Evolutionary conservation across 2,888 invertebrate genomes (phyloP), one percentile per base, ranked within the genome.

Genomic region (Pristionchus mayeri): DNA sequence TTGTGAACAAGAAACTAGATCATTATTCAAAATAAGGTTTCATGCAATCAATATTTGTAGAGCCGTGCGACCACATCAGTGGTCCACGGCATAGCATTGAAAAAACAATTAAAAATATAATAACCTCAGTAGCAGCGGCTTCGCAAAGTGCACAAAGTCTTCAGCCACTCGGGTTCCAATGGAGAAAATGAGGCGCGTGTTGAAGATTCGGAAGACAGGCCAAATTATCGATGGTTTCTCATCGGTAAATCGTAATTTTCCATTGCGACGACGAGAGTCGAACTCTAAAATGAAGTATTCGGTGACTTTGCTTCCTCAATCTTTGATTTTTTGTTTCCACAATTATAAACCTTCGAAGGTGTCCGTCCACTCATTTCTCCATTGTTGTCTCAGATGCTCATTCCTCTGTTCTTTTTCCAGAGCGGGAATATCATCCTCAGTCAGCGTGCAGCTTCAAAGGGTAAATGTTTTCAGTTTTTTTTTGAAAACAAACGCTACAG

Each of bases 91-190:
- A 9, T 13, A 6, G 6, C 7, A 44, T 44, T 6, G 13, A 11
- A 63, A 13, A 13, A 37, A 63, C 7, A 63, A 63, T 44, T 44
- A 44, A 54, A 54, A 54, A 40, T 75, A 11, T 76, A 27, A 40
- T 54, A 21, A 90, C 90, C 88, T 89, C 13, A 90, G 78, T 40
- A 91, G 80, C 37, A 91, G 80, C 0, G 91, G 91, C 79, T 89
- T 90, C 13, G 88, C 84, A 85, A 90, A 90, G 85, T 91, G 90
- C 11, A 91, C 84, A 18, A 90, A 52, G 60, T 91, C 91, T 9
- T 89, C 87, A n/a, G 85, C 52, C 21, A 91, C 40, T 85, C 91
- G 87, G 37, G 21, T 54, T 7, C 54, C 21, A 4, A 54, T 54
- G 16, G 54, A 54, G n/a, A 54, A 54, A 21, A 54, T n/a, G 21